Evolutionary conservation across 2,888 invertebrate species (phyloP).

Genomic region (Macaria liturata): DNA sequence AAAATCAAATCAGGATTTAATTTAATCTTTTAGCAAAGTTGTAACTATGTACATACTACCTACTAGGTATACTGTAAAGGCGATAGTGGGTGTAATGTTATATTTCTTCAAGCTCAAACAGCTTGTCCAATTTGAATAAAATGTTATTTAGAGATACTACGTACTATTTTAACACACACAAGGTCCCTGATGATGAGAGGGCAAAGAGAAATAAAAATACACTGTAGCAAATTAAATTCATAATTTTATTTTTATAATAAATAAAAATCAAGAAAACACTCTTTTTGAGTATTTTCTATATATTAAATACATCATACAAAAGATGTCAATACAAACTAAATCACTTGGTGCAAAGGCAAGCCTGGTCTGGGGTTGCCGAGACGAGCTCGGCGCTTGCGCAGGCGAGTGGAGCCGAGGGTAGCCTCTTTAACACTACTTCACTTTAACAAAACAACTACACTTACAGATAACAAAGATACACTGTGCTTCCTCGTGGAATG

Average conservation of each 20-base stretch:
- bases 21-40: too few species aligned
- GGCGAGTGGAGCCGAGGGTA: conserved; percentile 78
- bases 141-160: too few species aligned
- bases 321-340: conserved; percentile 83
- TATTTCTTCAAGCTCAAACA: too few species aligned
- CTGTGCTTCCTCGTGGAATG: conserved; percentile 70
- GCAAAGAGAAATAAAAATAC: conserved; percentile 48
- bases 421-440: conserved; percentile 68
- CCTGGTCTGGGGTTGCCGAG: conserved; percentile 67
- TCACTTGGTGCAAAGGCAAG: conserved; percentile 84
- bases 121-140: too few species aligned
- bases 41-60: too few species aligned
- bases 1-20: too few species aligned
- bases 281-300: conserved; percentile 76
- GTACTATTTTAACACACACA: too few species aligned
- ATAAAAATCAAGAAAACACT: conserved; percentile 81
- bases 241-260: conserved; percentile 83
- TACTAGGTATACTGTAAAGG: too few species aligned
- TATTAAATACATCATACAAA: conserved; percentile 83
- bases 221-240: conserved; percentile 80
- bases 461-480: conserved; percentile 72
- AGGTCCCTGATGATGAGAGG: too few species aligned
- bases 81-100: too few species aligned
- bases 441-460: conserved; percentile 70
- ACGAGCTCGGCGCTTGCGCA: conserved; percentile 63